A percentile compares a stretch with the other conserved stretches of the same genome.
These are phyloP conservation scores for Hybognathus amarus DNA, from an alignment of 2,797 vertebrate genomes.

Conservation along the genomic window DNA sequence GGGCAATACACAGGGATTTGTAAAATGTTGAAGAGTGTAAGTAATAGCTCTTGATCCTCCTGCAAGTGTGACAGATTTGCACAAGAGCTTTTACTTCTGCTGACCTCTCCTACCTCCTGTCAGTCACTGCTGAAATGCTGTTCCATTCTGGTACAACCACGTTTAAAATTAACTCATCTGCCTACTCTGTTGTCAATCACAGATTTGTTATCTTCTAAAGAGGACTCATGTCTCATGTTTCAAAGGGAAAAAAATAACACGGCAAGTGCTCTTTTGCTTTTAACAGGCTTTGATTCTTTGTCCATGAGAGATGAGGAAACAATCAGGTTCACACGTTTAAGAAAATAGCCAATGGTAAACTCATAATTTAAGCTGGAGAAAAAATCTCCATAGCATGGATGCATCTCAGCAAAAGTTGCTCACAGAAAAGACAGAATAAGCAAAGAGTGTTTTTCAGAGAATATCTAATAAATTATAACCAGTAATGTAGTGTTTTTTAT, in stretches of 20 bases:
- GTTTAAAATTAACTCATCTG: neutral
- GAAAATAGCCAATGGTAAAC: neutral
- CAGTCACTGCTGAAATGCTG: neutral
- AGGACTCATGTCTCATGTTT: conserved; percentile 13
- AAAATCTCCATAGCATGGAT: neutral
- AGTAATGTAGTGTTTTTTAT: neutral
- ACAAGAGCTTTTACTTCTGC: neutral
- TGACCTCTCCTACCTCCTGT: neutral
- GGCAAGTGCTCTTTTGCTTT: neutral
- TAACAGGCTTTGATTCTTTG: conserved; percentile 3
- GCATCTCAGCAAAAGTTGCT: neutral
- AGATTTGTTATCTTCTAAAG: neutral
- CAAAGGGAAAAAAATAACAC: neutral
- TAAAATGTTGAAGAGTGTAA: neutral
- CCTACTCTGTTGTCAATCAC: conserved; percentile 5
- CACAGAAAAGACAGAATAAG: neutral
- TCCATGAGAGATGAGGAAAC: neutral
- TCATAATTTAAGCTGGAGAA: neutral
- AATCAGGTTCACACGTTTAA: neutral
- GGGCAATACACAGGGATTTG: neutral
- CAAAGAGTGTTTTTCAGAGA: neutral
- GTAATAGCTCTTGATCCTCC: neutral
- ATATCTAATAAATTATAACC: neutral
- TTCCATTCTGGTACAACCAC: conserved; percentile 6
- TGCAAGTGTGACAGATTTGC: conserved; percentile 1